phyloP scores from a whole-genome alignment of 2,797 vertebrate species.

The Momotus momota region DNA sequence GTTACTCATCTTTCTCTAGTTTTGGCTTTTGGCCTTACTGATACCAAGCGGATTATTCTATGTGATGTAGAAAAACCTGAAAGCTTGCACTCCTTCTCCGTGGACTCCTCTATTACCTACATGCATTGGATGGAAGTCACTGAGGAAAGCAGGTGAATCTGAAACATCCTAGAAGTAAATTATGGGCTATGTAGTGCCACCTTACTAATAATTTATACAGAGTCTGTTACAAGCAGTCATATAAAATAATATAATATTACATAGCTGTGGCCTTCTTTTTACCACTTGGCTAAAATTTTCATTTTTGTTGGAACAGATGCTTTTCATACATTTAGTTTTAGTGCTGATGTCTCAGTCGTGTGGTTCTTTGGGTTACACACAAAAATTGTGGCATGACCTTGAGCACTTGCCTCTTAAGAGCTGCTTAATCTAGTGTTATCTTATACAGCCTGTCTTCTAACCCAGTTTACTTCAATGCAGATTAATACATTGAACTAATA shows the following conservation, averaged over 20 bases:
- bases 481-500: not conserved
- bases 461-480: not conserved
- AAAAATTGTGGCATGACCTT: not conserved
- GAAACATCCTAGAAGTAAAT: not conserved
- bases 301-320: not conserved
- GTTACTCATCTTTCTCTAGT: constrained; percentile 78
- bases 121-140: constrained; percentile 99
- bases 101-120: constrained; percentile 88
- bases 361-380: not conserved
- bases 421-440: not conserved
- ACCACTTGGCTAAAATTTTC: not conserved
- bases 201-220: not conserved
- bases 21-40: constrained; percentile 94
- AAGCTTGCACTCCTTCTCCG: constrained; percentile 91
- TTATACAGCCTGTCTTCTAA: not conserved
- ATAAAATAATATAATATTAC: not conserved
- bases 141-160: constrained; percentile 89
- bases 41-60: constrained; percentile 92
- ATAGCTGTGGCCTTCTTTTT: not conserved
- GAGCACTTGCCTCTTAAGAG: not conserved
- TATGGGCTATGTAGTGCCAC: not conserved
- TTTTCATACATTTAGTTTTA: not conserved
- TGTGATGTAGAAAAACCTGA: constrained; percentile 98
- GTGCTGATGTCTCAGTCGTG: not conserved
- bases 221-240: not conserved